These are phyloP conservation scores for Ricordea florida DNA, from an alignment of 92 coral and sea anemone genomes.

Conservation along the genomic window DNA sequence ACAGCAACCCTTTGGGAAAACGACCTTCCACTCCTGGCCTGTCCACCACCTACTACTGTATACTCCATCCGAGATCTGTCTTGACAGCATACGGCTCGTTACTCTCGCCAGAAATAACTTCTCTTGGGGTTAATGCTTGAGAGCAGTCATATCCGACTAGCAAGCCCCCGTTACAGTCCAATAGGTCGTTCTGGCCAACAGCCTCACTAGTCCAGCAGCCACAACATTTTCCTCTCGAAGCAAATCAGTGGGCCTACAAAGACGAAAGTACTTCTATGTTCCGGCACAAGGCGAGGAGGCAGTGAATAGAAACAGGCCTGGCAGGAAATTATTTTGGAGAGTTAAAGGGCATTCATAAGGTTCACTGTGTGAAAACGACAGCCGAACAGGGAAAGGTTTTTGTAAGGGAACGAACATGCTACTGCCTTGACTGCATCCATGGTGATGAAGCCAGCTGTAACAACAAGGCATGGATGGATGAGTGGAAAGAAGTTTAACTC, in stretches of 20 bases:
- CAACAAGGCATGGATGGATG: slow-evolving; percentile 56
- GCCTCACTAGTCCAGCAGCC: slow-evolving; percentile 4
- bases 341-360: slow-evolving; percentile 42
- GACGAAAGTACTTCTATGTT: slow-evolving; percentile 4
- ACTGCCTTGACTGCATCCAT: slow-evolving; percentile 42
- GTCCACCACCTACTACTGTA: background rate
- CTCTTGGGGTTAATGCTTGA: background rate
- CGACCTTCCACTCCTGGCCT: background rate
- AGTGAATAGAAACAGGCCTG: slow-evolving; percentile 39
- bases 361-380: slow-evolving; percentile 34
- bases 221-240: slow-evolving; percentile 4
- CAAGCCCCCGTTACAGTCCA: no score
- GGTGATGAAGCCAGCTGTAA: slow-evolving; percentile 26
- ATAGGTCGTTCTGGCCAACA: slow-evolving; percentile 2
- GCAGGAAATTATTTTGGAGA: slow-evolving; percentile 21
- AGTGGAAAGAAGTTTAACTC: slow-evolving; percentile 47
- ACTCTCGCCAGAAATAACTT: background rate
- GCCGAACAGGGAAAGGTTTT: slow-evolving; percentile 25
- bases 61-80: slow-evolving; percentile 8
- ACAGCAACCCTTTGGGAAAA: slow-evolving; percentile 10
- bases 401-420: slow-evolving; percentile 23
- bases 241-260: slow-evolving; percentile 17
- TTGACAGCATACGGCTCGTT: background rate
- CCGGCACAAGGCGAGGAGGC: background rate
- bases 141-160: slow-evolving; percentile 33